phyloP scores from a whole-genome alignment of 2,113 vertebrate genomes.

The Shinisaurus crocodilurus region DNA sequence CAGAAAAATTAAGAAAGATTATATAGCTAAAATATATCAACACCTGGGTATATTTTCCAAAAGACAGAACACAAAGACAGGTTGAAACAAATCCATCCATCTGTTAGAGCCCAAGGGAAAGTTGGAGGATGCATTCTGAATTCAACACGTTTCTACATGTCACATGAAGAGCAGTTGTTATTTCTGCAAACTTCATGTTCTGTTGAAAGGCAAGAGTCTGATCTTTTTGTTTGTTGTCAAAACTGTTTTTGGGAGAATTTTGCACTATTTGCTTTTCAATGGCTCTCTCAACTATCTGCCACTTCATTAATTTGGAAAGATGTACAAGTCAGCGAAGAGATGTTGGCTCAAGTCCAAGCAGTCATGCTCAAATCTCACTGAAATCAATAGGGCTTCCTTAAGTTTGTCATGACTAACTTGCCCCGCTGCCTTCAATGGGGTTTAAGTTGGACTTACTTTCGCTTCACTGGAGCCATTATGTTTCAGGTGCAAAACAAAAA shows the following conservation, averaged over 20 bases:
- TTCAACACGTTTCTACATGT: slow-evolving; percentile 77
- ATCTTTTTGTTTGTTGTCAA: slow-evolving; percentile 62
- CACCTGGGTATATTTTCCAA: slow-evolving; percentile 69
- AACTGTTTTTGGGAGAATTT: slow-evolving; percentile 38
- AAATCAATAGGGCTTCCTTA: background rate
- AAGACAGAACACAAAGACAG: slow-evolving; percentile 67
- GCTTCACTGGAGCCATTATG: background rate
- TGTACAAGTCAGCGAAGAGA: slow-evolving; percentile 21
- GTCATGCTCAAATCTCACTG: background rate
- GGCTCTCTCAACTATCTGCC: slow-evolving; percentile 42
- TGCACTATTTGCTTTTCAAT: slow-evolving; percentile 42
- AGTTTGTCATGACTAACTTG: background rate
- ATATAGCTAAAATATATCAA: slow-evolving; percentile 67
- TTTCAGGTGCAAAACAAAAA: background rate
- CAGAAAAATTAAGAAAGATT: slow-evolving; percentile 53
- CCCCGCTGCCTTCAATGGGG: too few species aligned
- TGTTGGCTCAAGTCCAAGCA: slow-evolving; percentile 43
- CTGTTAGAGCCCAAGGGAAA: slow-evolving; percentile 71
- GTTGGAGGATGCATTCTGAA: slow-evolving; percentile 67
- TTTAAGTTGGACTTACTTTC: background rate
- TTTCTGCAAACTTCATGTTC: slow-evolving; percentile 45
- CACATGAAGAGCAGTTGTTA: slow-evolving; percentile 53
- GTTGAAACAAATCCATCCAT: slow-evolving; percentile 75
- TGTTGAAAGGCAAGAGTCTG: slow-evolving; percentile 40
- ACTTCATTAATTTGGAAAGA: slow-evolving; percentile 56